Conservation (phyloP, 2,888 invertebrate genomes). For the Erebia aethiops region DNA sequence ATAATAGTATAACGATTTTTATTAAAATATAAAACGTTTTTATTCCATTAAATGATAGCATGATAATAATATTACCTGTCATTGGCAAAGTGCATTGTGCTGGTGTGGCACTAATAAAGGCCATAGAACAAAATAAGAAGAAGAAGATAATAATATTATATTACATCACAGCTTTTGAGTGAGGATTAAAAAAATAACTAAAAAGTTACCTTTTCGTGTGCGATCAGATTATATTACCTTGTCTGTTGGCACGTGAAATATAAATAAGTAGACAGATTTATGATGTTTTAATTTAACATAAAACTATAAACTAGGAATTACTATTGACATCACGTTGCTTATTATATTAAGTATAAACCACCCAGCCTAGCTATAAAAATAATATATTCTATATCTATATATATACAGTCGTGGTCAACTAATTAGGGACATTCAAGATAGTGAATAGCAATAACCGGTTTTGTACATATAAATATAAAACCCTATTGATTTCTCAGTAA, state of each 20-base stretch:
- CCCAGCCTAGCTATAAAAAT: background rate
- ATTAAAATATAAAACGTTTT: slow-evolving; percentile 13
- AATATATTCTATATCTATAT: no score
- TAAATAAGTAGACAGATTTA: slow-evolving; percentile 9
- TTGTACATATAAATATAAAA: no score
- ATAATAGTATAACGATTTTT: slow-evolving; percentile 13
- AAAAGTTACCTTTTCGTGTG: background rate
- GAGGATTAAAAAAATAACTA: background rate
- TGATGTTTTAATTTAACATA: slow-evolving; percentile 3
- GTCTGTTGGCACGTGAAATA: background rate
- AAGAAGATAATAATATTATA: no score
- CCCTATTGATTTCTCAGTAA: no score
- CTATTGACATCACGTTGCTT: slow-evolving; percentile 1
- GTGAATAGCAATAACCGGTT: no score
- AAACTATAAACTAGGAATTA: slow-evolving; percentile 6
- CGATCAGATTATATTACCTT: background rate
- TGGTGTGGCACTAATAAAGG: no score
- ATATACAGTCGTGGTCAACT: no score
- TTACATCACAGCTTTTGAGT: background rate
- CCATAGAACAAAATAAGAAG: no score
- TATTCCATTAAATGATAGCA: slow-evolving; percentile 10
- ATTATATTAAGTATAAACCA: background rate
- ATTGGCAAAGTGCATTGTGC: no score
- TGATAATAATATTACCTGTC: slow-evolving; percentile 2
- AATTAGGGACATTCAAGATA: no score